Evolutionary conservation across 2,113 vertebrate species (phyloP).

Genomic region (Pomatostomus ruficeps): DNA sequence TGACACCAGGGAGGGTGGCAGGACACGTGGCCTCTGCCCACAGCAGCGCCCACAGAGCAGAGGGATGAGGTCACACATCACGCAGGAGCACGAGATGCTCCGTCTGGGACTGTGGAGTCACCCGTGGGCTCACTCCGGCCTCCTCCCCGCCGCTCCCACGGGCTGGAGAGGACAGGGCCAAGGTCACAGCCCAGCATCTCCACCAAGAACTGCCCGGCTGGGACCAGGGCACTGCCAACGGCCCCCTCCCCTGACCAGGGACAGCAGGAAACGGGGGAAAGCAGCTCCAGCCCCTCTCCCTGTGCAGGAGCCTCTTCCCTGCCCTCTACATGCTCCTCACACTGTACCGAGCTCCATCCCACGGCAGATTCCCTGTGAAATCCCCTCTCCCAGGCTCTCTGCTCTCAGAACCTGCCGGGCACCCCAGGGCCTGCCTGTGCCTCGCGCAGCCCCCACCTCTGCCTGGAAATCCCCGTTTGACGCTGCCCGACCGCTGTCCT

Average conservation of each 20-base stretch:
- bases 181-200: not conserved
- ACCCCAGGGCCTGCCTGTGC: not conserved
- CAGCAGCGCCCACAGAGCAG: fast-evolving
- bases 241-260: fast-evolving
- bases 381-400: not conserved
- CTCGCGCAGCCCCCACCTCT: fast-evolving
- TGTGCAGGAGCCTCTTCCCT: too few relatives aligned
- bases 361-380: not conserved
- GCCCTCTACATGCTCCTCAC: too few relatives aligned
- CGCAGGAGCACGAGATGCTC: not conserved
- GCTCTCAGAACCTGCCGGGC: not conserved
- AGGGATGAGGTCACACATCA: not conserved
- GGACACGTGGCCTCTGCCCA: not conserved
- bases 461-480: not conserved
- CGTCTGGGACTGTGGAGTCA: not conserved
- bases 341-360: not conserved
- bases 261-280: too few relatives aligned
- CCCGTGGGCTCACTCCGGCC: fast-evolving
- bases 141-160: fast-evolving
- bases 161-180: not conserved
- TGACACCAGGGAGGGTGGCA: fast-evolving
- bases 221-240: not conserved
- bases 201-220: not conserved
- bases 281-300: not conserved
- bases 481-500: fast-evolving